Conservation (phyloP, 2,888 invertebrate species). For the Ditula angustiorana region DNA sequence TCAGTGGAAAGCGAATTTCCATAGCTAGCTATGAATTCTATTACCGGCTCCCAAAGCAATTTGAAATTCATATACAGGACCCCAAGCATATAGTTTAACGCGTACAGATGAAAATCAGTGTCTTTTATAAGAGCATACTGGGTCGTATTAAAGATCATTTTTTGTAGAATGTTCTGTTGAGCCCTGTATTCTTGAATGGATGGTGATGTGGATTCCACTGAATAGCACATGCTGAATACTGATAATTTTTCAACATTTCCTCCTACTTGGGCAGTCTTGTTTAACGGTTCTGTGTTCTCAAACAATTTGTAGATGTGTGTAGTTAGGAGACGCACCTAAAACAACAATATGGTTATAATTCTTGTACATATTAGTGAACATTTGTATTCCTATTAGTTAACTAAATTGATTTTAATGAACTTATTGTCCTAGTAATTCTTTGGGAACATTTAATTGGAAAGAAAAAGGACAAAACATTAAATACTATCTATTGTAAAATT, state of each 20-base stretch:
- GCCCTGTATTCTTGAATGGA: conserved; percentile 93
- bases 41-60: conserved; percentile 94
- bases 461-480: no score
- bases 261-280: conserved; percentile 64
- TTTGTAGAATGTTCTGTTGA: conserved; percentile 90
- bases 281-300: conserved; percentile 81
- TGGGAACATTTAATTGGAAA: no score
- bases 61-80: conserved; percentile 94
- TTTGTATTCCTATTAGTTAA: no score
- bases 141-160: conserved; percentile 88
- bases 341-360: no score
- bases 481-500: not conserved
- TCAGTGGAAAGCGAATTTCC: conserved; percentile 86
- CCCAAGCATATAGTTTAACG: conserved; percentile 92
- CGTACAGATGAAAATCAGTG: conserved; percentile 86
- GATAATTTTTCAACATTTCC: conserved; percentile 75
- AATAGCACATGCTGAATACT: conserved; percentile 88
- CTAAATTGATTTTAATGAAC: no score
- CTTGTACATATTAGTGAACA: no score
- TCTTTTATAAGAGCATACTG: conserved; percentile 84
- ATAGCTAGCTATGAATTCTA: conserved; percentile 90
- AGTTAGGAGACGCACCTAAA: conserved; percentile 88
- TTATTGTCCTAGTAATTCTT: no score
- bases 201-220: conserved; percentile 89
- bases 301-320: conserved; percentile 91